Conservation (phyloP, 2,888 invertebrate genomes). For the Xylocampa areola region DNA sequence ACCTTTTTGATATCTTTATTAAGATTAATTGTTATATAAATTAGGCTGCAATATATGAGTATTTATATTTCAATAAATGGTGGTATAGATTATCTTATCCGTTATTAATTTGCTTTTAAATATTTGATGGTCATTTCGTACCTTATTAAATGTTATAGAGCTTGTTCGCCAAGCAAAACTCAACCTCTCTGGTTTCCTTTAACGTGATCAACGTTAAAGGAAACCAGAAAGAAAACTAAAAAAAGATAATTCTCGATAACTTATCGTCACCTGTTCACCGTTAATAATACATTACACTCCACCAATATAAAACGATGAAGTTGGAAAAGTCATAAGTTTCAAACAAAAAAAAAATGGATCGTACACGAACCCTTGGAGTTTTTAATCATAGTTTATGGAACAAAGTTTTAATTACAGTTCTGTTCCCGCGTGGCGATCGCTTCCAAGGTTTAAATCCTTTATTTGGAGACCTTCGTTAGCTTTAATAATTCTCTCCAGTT, state of each 20-base stretch:
- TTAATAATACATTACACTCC: slow-evolving; percentile 36
- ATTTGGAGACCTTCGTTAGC: slow-evolving; percentile 66
- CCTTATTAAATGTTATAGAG: no score
- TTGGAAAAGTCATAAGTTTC: slow-evolving; percentile 59
- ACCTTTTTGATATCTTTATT: slow-evolving; percentile 37
- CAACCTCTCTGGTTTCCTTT: no score
- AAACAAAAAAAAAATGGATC: slow-evolving; percentile 55
- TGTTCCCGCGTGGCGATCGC: slow-evolving; percentile 64
- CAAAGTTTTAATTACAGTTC: slow-evolving; percentile 77
- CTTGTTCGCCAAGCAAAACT: no score
- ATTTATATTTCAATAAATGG: no score
- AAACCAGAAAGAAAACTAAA: slow-evolving; percentile 13
- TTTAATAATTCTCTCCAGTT: slow-evolving; percentile 54
- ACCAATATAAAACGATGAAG: slow-evolving; percentile 40
- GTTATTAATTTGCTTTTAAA: no score
- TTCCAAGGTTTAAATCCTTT: slow-evolving; percentile 66
- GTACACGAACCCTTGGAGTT: slow-evolving; percentile 61
- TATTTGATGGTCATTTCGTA: no score
- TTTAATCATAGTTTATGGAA: slow-evolving; percentile 76
- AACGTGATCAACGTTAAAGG: no score
- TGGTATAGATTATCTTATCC: no score
- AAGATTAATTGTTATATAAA: slow-evolving; percentile 14
- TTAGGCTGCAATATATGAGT: no score
- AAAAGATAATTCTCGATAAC: no score
- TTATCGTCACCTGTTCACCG: slow-evolving; percentile 17